Evolutionary conservation across 2,797 vertebrate genomes (phyloP), one percentile per base, ranked within the genome.

Genomic region (Alcedo quadribrachys): DNA sequence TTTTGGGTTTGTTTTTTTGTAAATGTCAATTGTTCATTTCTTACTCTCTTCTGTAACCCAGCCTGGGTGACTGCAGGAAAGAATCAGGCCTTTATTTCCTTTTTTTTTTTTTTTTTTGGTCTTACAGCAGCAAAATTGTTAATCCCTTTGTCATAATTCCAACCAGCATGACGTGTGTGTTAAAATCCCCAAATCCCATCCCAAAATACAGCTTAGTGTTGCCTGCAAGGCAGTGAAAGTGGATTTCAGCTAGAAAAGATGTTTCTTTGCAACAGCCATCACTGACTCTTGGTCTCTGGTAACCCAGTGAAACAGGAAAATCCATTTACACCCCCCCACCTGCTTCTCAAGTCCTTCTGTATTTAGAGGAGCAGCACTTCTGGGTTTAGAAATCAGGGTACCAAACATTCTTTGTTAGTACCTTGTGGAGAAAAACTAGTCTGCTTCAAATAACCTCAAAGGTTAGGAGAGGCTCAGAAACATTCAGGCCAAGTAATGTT

Each of bases 401-500:
- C 40, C 28, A 16, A 20, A 50, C 8, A 3, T 9, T 30, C 27
- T 57, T 3, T 15, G 16, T 8, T 8, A 21, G 58, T 5, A n/a
- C 19, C 33, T 21, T 7, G 12, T 30, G 48, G 18, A 62, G 33
- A 42, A 66, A 30, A 58, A 37, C 28, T 46, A 0, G 8, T 35
- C 11, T 35, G 4, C 33, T 20, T 28, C 12, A 11, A 14, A 1
- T 35, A 14, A 50, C 48, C 25, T 50, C 48, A 27, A 37, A 37
- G 37, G 48, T 4, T 48, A 24, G 48, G 22, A 50, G 15, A 50
- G 48, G 24, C 48, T 50, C 48, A 50, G 48, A 50, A 30, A 3
- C 16, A 2, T 5, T 8, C 12, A 1, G 8, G 50, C 27, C 9
- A 0, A 20, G 30, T 15, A n/a, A 8, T 12, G 3, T 48, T 33